Conservation (phyloP, 2,113 vertebrate genomes). For the Microtus pennsylvanicus region DNA sequence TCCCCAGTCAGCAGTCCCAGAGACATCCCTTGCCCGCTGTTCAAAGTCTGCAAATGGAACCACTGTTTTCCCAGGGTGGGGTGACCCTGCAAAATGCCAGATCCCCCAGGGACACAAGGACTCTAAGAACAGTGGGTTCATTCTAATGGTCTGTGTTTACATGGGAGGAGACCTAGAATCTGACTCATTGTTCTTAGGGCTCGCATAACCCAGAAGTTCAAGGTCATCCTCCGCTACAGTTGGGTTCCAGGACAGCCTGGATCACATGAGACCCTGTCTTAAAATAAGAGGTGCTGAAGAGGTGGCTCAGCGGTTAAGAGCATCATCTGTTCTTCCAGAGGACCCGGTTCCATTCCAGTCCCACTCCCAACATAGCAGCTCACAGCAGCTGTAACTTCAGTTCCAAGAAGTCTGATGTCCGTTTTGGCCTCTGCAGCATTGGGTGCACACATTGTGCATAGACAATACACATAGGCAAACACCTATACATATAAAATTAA, state of each 20-base stretch:
- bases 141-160: background rate
- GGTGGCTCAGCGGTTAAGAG: background rate
- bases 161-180: background rate
- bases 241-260: background rate
- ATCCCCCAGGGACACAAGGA: background rate
- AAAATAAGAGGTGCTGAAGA: background rate
- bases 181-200: background rate
- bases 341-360: background rate
- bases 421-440: background rate
- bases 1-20: background rate
- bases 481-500: background rate
- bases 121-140: background rate
- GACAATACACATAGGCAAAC: background rate
- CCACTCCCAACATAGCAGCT: background rate
- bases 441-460: background rate
- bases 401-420: background rate
- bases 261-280: background rate
- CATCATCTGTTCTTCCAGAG: background rate
- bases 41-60: background rate
- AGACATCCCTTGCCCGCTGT: background rate
- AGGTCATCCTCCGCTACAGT: background rate
- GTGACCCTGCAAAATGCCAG: background rate
- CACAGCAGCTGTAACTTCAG: background rate
- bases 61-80: background rate
- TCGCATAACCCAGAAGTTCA: background rate